Percentiles rank a stretch among this genome's conserved stretches.
phyloP scores from a whole-genome alignment of 2,113 vertebrate genomes.

The Picathartes gymnocephalus region DNA sequence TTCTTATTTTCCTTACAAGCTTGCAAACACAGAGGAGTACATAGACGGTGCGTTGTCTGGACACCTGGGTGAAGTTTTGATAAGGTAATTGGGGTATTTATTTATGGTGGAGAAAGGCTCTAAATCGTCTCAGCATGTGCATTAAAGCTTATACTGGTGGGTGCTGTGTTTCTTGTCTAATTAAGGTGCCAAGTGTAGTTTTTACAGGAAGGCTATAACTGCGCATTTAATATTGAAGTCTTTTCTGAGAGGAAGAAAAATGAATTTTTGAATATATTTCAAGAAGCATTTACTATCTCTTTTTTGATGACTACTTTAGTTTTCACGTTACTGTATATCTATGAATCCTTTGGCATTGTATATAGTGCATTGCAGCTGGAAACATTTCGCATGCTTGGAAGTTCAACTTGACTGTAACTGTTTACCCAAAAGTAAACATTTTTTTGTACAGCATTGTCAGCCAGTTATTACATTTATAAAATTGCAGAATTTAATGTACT shows the following conservation, averaged over 20 bases:
- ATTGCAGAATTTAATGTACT: accelerated
- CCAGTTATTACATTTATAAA: not conserved
- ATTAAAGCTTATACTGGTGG: accelerated
- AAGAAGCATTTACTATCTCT: accelerated
- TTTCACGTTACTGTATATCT: not conserved
- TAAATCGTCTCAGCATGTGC: accelerated
- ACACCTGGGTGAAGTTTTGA: conserved; percentile 95
- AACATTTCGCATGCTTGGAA: not conserved
- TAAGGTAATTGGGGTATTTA: conserved; percentile 75
- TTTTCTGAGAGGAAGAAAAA: not conserved
- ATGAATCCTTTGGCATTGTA: not conserved
- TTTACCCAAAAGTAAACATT: not conserved
- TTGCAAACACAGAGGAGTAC: conserved; percentile 98
- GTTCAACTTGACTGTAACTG: not conserved
- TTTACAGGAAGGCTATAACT: accelerated
- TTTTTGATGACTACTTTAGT: not conserved
- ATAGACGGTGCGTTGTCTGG: conserved; percentile 96
- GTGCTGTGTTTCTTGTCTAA: not conserved
- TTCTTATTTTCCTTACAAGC: conserved; percentile 56
- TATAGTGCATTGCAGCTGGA: not conserved
- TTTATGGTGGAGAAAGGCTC: no score
- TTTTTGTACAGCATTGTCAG: not conserved
- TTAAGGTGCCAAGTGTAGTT: no score
- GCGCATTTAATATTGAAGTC: not conserved
- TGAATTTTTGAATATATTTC: not conserved